Conservation (phyloP, 1,140 invertebrate species). For the Panagrolaimus sp. region DNA sequence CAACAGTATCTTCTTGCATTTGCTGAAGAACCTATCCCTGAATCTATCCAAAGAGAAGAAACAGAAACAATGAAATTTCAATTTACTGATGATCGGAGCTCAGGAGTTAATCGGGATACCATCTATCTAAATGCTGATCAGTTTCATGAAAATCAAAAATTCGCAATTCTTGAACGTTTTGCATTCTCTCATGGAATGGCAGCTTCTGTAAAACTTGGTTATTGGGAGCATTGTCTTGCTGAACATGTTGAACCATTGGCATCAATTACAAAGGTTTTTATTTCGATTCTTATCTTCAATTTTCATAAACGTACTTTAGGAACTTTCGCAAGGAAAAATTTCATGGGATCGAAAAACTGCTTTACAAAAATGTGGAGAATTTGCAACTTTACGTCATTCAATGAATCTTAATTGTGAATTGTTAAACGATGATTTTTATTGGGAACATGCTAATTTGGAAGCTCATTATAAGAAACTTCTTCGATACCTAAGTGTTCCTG, state of each 20-base stretch:
- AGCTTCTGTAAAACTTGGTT: slow-evolving; percentile 49
- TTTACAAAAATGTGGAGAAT: slow-evolving; percentile 43
- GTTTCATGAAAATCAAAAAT: slow-evolving; percentile 13
- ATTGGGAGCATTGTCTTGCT: slow-evolving; percentile 49
- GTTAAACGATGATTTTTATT: slow-evolving; percentile 50
- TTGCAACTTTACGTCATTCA: slow-evolving; percentile 45
- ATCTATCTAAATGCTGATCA: slow-evolving; percentile 12
- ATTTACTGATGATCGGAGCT: neutral
- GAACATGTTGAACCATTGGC: slow-evolving; percentile 43
- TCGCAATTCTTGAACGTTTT: slow-evolving; percentile 39
- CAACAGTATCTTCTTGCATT: slow-evolving; percentile 17
- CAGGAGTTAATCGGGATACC: neutral
- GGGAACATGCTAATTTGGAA: slow-evolving; percentile 48
- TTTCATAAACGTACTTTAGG: slow-evolving; percentile 7
- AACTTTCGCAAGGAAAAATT: slow-evolving; percentile 29
- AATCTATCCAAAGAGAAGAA: slow-evolving; percentile 17
- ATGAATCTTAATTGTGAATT: slow-evolving; percentile 46
- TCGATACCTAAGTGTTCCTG: slow-evolving; percentile 35
- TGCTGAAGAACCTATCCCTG: slow-evolving; percentile 20
- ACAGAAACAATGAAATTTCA: slow-evolving; percentile 29
- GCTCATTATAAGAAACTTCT: slow-evolving; percentile 30
- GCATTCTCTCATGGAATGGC: slow-evolving; percentile 49
- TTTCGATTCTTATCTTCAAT: slow-evolving; percentile 27
- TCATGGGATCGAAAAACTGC: slow-evolving; percentile 40
- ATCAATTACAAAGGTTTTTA: slow-evolving; percentile 36